phyloP scores from a whole-genome alignment of 2,113 vertebrate species.

The Paratilapia polleni region DNA sequence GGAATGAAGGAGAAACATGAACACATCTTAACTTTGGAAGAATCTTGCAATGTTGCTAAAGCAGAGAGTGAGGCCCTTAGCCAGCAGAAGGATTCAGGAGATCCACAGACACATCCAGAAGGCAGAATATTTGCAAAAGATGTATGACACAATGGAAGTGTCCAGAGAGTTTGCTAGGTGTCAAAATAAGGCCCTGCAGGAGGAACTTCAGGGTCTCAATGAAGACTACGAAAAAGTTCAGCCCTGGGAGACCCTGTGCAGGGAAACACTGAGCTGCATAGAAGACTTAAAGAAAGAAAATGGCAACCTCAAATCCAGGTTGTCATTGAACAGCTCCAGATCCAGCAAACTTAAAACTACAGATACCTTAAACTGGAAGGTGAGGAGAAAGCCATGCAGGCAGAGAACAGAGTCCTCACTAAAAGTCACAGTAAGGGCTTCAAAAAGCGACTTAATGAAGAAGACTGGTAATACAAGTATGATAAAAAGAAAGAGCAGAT shows the following conservation, averaged over 20 bases:
- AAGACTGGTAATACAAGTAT: neutral
- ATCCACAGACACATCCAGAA: neutral
- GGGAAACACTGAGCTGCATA: neutral
- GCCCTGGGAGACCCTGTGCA: accelerated
- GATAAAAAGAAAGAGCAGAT: neutral
- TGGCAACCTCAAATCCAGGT: neutral
- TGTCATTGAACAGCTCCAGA: neutral
- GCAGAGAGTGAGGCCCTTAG: neutral
- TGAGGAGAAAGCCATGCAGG: neutral
- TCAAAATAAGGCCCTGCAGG: accelerated
- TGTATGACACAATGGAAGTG: accelerated
- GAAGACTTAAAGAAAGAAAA: neutral
- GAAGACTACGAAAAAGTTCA: too few species aligned
- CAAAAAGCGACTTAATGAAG: neutral
- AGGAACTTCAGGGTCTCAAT: neutral
- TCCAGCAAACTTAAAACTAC: neutral
- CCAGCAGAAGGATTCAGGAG: accelerated
- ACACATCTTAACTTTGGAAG: too few species aligned
- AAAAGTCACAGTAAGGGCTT: neutral
- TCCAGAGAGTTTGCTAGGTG: neutral
- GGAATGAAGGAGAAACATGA: neutral
- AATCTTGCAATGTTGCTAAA: accelerated
- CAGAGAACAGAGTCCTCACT: neutral
- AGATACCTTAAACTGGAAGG: neutral
- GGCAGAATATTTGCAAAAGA: neutral